These are phyloP conservation scores for Galagoides demidoff DNA, from an alignment of 2,797 vertebrate genomes.

Conservation along the genomic window DNA sequence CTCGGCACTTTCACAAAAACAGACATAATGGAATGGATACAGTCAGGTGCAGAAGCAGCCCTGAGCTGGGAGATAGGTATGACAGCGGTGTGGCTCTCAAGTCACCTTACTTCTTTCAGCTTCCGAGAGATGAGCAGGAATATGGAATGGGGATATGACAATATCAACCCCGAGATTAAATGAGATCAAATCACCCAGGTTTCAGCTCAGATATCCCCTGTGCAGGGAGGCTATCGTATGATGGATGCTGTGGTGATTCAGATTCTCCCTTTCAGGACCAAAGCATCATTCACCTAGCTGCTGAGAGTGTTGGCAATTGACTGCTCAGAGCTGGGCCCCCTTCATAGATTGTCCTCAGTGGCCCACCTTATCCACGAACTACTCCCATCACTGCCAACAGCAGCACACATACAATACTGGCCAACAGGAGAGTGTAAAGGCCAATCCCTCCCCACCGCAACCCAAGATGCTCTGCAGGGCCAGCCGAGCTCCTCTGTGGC, in stretches of 20 bases:
- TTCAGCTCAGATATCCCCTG: not conserved
- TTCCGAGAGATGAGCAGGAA: not conserved
- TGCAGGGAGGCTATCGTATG: not conserved
- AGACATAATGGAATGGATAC: not conserved
- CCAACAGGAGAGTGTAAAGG: not conserved
- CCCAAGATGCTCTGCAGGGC: not conserved
- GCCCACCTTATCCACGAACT: no score
- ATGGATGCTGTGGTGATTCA: no score
- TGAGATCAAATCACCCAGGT: not conserved
- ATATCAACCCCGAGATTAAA: not conserved
- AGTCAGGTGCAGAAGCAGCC: not conserved
- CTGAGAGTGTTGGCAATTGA: not conserved
- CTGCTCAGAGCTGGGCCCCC: not conserved
- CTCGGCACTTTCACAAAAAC: not conserved
- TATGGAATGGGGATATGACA: not conserved
- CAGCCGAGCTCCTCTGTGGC: not conserved
- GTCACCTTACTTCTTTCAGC: not conserved
- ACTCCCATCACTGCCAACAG: not conserved
- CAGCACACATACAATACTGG: not conserved
- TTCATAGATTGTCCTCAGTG: not conserved
- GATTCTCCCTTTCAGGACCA: not conserved
- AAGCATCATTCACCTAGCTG: not conserved
- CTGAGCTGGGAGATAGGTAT: not conserved
- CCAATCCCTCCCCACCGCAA: not conserved
- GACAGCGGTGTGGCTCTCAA: not conserved